These are phyloP conservation scores for Microplitis demolitor DNA, from an alignment of 1,140 invertebrate species.

Conservation along the genomic window DNA sequence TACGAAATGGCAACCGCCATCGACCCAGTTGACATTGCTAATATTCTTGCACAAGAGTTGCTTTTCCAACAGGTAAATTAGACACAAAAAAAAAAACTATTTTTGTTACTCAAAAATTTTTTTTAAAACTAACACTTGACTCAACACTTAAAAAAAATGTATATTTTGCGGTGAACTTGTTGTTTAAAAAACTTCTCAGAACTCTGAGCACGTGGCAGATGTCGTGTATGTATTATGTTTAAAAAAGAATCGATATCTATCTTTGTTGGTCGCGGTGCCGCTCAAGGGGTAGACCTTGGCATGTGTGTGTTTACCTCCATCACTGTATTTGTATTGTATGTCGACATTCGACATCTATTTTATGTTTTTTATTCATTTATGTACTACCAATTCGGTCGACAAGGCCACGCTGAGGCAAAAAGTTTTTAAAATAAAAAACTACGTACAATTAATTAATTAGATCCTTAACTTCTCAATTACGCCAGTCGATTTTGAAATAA, in stretches of 20 bases:
- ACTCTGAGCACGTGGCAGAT: conserved; percentile 15
- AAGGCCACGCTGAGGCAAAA: not conserved
- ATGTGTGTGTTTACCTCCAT: not conserved
- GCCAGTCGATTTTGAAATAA: no score
- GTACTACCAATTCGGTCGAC: not conserved
- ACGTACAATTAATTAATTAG: not conserved
- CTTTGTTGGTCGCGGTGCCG: not conserved
- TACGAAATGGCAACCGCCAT: conserved; percentile 59
- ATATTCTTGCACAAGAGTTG: conserved; percentile 79
- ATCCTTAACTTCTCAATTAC: no score
- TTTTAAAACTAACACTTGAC: no score
- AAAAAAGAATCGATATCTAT: conserved; percentile 2
- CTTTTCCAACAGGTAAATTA: conserved; percentile 74
- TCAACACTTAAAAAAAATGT: not conserved
- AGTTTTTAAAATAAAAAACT: not conserved
- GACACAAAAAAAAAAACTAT: not conserved
- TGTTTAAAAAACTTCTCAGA: conserved; percentile 1
- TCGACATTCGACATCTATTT: conserved; percentile 13
- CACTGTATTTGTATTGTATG: not conserved
- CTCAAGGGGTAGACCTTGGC: conserved; percentile 5
- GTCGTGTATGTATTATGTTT: not conserved
- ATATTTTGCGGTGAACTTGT: not conserved
- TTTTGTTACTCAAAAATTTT: not conserved
- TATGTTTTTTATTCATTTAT: not conserved
- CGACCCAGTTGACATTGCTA: conserved; percentile 79